phyloP scores from a whole-genome alignment of 2,113 vertebrate species.

The Camarhynchus parvulus region DNA sequence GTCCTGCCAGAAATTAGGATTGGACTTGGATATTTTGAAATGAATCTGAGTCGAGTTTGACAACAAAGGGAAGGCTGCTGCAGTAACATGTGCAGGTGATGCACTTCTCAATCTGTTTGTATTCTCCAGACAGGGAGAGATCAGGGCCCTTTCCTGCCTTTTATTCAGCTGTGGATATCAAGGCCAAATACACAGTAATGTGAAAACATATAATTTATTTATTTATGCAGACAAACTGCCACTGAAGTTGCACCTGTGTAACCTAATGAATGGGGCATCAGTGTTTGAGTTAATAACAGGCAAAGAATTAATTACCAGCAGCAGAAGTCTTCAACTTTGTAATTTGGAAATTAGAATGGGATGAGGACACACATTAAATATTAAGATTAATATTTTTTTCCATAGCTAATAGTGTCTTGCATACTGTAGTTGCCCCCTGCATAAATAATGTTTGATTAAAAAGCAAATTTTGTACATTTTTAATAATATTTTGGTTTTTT shows the following conservation, averaged over 20 bases:
- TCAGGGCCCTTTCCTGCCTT: neutral
- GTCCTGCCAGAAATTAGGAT: slow-evolving; percentile 68
- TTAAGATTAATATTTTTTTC: neutral
- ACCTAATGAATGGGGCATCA: neutral
- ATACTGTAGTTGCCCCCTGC: neutral
- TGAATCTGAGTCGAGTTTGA: slow-evolving; percentile 43
- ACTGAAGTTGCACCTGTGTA: neutral
- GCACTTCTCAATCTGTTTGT: slow-evolving; percentile 37
- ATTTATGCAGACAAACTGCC: neutral
- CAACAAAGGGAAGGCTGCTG: slow-evolving; percentile 55
- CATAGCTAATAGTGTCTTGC: neutral
- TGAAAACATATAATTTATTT: neutral
- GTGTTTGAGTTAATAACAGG: neutral
- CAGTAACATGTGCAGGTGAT: slow-evolving; percentile 20
- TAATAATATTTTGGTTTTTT: neutral
- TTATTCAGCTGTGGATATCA: neutral
- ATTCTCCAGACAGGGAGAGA: neutral
- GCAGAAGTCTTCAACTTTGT: neutral
- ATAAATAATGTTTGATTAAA: neutral
- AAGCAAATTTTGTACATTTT: neutral
- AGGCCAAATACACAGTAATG: neutral
- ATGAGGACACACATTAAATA: neutral
- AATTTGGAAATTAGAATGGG: neutral
- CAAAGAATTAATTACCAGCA: neutral
- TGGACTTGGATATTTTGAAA: slow-evolving; percentile 59